Conservation (phyloP, 2,888 invertebrate genomes). For the Cyclophora albipunctata region DNA sequence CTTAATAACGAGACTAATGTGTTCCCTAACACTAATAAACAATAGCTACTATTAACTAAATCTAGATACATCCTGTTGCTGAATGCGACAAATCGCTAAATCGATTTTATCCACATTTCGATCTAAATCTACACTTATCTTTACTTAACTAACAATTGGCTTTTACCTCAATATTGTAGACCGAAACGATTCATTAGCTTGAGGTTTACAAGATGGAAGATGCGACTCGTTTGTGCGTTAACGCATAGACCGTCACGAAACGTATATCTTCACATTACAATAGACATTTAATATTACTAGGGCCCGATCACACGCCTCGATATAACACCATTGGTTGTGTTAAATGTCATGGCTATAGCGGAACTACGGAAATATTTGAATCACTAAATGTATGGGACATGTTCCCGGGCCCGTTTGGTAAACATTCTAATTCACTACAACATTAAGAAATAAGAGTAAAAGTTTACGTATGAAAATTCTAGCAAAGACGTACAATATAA, state of each 20-base stretch:
- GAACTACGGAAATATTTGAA: background rate
- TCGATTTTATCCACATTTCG: conserved; percentile 45
- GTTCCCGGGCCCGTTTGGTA: conserved; percentile 27
- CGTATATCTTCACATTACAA: conserved; percentile 16
- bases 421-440: conserved; percentile 42
- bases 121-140: conserved; percentile 60
- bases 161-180: conserved; percentile 42
- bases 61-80: conserved; percentile 28
- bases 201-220: conserved; percentile 30
- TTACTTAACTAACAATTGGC: conserved; percentile 68
- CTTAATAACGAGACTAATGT: background rate
- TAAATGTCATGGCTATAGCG: conserved; percentile 15
- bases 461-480: conserved; percentile 57
- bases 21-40: background rate
- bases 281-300: conserved; percentile 22
- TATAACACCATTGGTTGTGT: background rate
- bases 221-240: conserved; percentile 49
- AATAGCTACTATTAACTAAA: background rate
- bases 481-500: conserved; percentile 38
- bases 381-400: conserved; percentile 6
- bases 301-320: background rate
- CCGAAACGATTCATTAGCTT: conserved; percentile 35
- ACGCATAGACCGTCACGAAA: conserved; percentile 32
- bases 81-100: conserved; percentile 39
- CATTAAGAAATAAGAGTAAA: conserved; percentile 48